Conservation (phyloP, 2,113 vertebrate species). For the Sphyrna mokarran region DNA sequence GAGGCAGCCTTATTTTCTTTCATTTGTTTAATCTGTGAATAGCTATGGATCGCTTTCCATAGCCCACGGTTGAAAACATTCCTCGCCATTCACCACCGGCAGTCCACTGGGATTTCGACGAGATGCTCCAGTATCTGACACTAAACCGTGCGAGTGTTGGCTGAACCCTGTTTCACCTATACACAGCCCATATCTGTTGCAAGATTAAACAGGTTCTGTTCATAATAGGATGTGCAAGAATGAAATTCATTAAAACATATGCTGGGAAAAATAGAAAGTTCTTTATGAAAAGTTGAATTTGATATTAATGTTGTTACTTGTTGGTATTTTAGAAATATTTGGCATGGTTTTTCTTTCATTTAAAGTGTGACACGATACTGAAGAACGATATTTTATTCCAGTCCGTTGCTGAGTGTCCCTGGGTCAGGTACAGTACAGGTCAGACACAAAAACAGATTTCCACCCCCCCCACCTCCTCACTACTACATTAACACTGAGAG, state of each 20-base stretch:
- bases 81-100: background rate
- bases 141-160: background rate
- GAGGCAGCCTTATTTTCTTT: slow-evolving; percentile 2
- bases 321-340: slow-evolving; percentile 19
- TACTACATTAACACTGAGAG: background rate
- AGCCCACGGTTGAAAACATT: background rate
- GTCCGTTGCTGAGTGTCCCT: background rate
- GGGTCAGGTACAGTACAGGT: background rate
- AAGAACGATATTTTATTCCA: background rate
- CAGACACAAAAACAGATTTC: background rate
- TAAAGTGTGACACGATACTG: slow-evolving; percentile 1
- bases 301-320: slow-evolving; percentile 22
- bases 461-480: too few relatives aligned
- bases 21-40: slow-evolving; percentile 24
- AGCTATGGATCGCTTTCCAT: background rate
- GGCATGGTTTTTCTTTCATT: background rate
- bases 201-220: slow-evolving; percentile 9
- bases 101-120: background rate
- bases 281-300: slow-evolving; percentile 11
- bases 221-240: background rate
- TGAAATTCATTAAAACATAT: slow-evolving; percentile 20
- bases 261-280: slow-evolving; percentile 14
- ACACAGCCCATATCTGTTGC: background rate
- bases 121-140: background rate
- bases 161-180: background rate